phyloP scores from a whole-genome alignment of 2,113 vertebrate genomes.

The Heterotilapia buettikoferi region DNA sequence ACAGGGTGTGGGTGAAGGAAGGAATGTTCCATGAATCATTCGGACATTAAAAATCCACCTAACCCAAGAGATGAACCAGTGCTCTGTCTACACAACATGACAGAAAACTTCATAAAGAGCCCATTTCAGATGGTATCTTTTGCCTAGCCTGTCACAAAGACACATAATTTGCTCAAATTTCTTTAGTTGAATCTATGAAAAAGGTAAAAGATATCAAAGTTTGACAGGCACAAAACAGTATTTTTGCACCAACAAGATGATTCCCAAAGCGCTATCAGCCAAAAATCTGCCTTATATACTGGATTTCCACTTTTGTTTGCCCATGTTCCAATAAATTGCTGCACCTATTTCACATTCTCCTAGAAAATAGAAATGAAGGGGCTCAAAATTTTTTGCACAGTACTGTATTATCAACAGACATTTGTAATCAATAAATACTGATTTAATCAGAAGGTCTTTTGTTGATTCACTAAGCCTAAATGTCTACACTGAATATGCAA shows the following conservation, averaged over 20 bases:
- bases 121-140: not conserved
- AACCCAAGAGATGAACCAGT: not conserved
- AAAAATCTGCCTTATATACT: not conserved
- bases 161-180: not conserved
- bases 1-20: not conserved
- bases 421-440: not conserved
- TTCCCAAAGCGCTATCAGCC: not conserved
- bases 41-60: not conserved
- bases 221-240: not conserved
- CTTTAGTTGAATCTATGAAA: not conserved
- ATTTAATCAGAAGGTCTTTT: not conserved
- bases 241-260: not conserved
- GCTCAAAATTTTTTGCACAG: fast-evolving
- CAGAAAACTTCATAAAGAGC: not conserved
- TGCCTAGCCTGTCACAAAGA: not conserved
- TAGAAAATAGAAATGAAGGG: not conserved
- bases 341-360: not conserved
- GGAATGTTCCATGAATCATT: not conserved
- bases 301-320: not conserved
- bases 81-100: not conserved
- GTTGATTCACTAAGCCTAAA: not conserved
- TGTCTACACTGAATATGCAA: not conserved
- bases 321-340: not conserved
- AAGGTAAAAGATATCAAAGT: not conserved
- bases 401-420: not conserved